Base-by-base conservation (phyloP, 92 coral and sea anemone species). In the Palythoa caribaeorum region DNA sequence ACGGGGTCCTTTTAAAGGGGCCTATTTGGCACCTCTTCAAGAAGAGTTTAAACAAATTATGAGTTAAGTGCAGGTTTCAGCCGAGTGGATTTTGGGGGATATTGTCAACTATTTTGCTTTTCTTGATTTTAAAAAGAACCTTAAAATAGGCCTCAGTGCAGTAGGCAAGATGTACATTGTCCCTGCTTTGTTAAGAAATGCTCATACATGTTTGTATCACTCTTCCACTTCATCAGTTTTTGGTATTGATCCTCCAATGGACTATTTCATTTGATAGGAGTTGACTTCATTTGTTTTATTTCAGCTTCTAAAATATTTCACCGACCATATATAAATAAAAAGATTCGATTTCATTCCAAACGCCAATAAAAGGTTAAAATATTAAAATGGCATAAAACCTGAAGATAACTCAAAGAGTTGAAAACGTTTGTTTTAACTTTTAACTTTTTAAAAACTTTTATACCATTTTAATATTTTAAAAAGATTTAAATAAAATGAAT, bases 21-120 rank as follows among this genome's bases (percentile, higher is more conserved):
- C 52, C 73, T 52, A 77, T 85, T 63, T 90, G 60, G 76, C 38
- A 89, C 60, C 60, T 54, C 60, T 54, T 54, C 60, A 54, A 54
- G 60, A 54, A 54, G 2, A 54, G 60, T 54, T 54, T 54, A 54
- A 54, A 2, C 1, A 54, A 54, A 14, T 2, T 54, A 54, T 54
- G 60, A 54, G 60, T 54, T 4, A 54, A 54, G 60, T 5, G 60
- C 60, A 0, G 60, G 60, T 54, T 54, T 54, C 60, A 11, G 60
- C 1, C 10, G 13, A 9, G 60, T 54, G 13, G 60, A 54, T 54
- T 54, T 54, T 54, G 1, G 55, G 90, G 38, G 90, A 85, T 48
- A 85, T 90, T 21, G 66, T 16, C 15, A 88, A 71, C 38, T 88
- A 80, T 53, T 88, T 88, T 59, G 74, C 80, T 51, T 88, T 88